Percentiles rank a stretch among this genome's conserved stretches.
Conservation (phyloP, 37 sponge, comb jelly and placozoan species). For the Haliclona indistincta region DNA sequence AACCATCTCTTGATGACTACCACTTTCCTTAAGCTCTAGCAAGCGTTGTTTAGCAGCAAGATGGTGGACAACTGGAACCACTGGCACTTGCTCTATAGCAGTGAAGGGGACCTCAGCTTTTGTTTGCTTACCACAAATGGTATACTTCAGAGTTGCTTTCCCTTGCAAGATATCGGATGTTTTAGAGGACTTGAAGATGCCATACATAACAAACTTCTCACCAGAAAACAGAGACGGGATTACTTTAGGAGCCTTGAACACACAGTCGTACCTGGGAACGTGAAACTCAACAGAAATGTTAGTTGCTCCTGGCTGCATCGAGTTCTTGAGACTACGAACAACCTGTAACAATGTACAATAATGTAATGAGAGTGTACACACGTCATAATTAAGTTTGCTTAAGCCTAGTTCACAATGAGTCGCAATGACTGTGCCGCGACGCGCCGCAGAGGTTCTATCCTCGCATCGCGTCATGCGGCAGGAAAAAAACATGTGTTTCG, state of each 20-base stretch:
- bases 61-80: slow-evolving; percentile 64
- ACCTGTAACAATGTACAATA: not conserved
- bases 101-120: slow-evolving; percentile 1
- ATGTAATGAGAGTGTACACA: not conserved
- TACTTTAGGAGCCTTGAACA: slow-evolving; percentile 20
- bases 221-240: slow-evolving; percentile 63
- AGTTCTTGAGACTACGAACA: slow-evolving; percentile 27
- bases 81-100: not conserved
- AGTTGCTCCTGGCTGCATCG: slow-evolving; percentile 27
- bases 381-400: too few species aligned
- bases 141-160: slow-evolving; percentile 11
- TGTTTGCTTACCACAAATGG: not conserved
- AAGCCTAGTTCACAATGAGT: too few species aligned
- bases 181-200: slow-evolving; percentile 29
- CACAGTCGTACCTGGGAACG: not conserved
- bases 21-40: not conserved
- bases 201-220: slow-evolving; percentile 69
- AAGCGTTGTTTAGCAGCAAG: slow-evolving; percentile 55
- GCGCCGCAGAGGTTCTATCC: too few species aligned
- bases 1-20: slow-evolving; percentile 43
- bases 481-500: too few species aligned
- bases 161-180: not conserved
- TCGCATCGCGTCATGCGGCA: too few species aligned
- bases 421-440: too few species aligned
- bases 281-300: slow-evolving; percentile 7